Conservation (phyloP, 2,888 invertebrate species). For the Pseudeuparius sepicola region DNA sequence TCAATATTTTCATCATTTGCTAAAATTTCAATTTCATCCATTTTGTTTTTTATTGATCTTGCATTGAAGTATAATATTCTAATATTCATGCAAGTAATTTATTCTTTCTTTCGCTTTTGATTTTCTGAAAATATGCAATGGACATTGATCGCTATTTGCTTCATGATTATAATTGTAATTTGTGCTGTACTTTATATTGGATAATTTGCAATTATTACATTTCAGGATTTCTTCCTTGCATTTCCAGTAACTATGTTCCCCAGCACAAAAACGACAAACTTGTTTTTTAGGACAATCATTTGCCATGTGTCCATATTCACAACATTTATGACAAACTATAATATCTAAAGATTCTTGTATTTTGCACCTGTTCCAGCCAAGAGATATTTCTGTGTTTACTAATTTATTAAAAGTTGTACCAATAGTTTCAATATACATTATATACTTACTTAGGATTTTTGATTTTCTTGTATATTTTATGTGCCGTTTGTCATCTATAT, state of each 20-base stretch:
- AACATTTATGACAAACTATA: conserved; percentile 1
- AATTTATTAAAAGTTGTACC: conserved; percentile 1
- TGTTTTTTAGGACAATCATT: conserved; percentile 1
- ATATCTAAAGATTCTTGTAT: conserved; percentile 4
- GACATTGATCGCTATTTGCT: no score
- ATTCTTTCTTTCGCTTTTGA: no score
- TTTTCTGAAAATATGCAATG: no score
- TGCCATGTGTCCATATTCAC: conserved; percentile 1
- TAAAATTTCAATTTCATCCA: conserved; percentile 4
- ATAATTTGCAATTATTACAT: no score
- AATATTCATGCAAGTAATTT: no score
- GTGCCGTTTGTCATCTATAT: conserved; percentile 1
- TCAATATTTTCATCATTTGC: not conserved
- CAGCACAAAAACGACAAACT: not conserved
- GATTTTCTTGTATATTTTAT: conserved; percentile 2
- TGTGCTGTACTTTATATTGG: no score
- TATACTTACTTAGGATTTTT: conserved; percentile 1
- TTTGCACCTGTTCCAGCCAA: conserved; percentile 4
- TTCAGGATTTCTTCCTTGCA: no score
- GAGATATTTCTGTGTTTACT: conserved; percentile 5
- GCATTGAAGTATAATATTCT: conserved; percentile 2
- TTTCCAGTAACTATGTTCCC: no score
- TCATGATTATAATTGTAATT: no score
- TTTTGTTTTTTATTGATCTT: conserved; percentile 5
- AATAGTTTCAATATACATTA: not conserved